These are phyloP conservation scores for Microctonus hyperodae DNA, from an alignment of 2,888 invertebrate genomes.

Conservation along the genomic window DNA sequence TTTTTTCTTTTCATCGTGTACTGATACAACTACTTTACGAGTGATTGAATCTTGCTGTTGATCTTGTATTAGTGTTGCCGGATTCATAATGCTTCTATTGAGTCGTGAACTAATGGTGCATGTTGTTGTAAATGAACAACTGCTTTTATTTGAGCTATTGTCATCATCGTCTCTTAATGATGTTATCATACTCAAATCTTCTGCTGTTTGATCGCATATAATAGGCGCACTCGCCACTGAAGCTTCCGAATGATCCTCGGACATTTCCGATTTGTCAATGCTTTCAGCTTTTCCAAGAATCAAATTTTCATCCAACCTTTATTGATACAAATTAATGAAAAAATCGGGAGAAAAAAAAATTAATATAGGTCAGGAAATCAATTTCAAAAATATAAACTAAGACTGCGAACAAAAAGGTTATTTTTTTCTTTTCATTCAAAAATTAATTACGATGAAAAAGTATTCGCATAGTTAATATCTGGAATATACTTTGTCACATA, in stretches of 20 bases:
- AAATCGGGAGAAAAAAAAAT: too few relatives aligned
- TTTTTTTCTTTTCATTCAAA: background rate
- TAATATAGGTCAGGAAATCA: too few relatives aligned
- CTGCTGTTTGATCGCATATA: background rate
- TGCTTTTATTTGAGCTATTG: constrained; percentile 55
- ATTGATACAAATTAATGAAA: background rate
- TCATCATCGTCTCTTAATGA: constrained; percentile 41
- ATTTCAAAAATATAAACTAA: background rate
- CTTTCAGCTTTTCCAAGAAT: constrained; percentile 61
- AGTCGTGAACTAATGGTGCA: constrained; percentile 42
- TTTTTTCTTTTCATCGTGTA: constrained; percentile 52
- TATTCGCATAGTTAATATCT: background rate
- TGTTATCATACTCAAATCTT: constrained; percentile 20
- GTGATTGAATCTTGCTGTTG: constrained; percentile 29
- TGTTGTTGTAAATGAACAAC: constrained; percentile 48
- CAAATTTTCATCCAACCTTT: constrained; percentile 71
- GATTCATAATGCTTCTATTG: constrained; percentile 18
- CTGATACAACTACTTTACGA: constrained; percentile 54
- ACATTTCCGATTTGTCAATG: constrained; percentile 41
- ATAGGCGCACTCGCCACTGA: constrained; percentile 19
- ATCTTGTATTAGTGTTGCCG: background rate
- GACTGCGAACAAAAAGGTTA: background rate
- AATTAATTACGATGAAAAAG: background rate
- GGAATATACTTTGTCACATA: background rate
- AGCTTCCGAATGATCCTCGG: constrained; percentile 39